Percentiles rank a stretch among this genome's conserved stretches.
Conservation (phyloP, 2,888 invertebrate genomes). For the Laspeyria flexula region DNA sequence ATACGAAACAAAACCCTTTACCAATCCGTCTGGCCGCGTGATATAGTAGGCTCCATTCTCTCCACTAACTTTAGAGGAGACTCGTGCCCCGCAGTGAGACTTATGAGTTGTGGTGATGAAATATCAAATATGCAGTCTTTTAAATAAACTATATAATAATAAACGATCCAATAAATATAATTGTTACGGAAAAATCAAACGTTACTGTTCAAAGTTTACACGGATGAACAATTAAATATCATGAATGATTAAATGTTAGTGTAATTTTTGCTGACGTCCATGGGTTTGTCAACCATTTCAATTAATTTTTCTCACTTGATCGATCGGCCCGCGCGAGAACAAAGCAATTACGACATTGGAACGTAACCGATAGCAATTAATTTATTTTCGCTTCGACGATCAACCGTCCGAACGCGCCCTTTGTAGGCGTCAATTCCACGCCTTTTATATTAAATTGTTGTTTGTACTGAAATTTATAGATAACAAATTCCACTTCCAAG, state of each 20-base stretch:
- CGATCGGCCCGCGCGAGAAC: constrained; percentile 72
- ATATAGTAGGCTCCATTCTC: no score
- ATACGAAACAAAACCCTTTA: no score
- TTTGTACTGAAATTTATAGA: constrained; percentile 53
- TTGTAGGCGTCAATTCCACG: constrained; percentile 70
- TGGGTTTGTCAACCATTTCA: constrained; percentile 69
- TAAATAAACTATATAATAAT: no score
- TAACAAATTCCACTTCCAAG: constrained; percentile 31
- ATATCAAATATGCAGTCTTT: no score
- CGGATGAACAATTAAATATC: constrained; percentile 3
- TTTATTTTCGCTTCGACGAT: constrained; percentile 77
- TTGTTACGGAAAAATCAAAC: constrained; percentile 11
- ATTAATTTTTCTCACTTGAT: constrained; percentile 84
- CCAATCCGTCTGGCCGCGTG: no score
- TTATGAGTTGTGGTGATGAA: no score
- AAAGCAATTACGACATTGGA: constrained; percentile 81
- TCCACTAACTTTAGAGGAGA: no score
- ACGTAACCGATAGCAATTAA: constrained; percentile 83
- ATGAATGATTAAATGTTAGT: constrained; percentile 33
- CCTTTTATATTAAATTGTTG: constrained; percentile 74
- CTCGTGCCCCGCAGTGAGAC: no score
- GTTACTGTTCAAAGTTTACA: constrained; percentile 10
- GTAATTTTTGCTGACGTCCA: constrained; percentile 45
- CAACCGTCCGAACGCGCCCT: constrained; percentile 70
- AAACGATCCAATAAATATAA: not conserved